A percentile compares a stretch with the other conserved stretches of the same genome.
Conservation (phyloP, 2,888 invertebrate genomes). For the Argynnis bischoffii region DNA sequence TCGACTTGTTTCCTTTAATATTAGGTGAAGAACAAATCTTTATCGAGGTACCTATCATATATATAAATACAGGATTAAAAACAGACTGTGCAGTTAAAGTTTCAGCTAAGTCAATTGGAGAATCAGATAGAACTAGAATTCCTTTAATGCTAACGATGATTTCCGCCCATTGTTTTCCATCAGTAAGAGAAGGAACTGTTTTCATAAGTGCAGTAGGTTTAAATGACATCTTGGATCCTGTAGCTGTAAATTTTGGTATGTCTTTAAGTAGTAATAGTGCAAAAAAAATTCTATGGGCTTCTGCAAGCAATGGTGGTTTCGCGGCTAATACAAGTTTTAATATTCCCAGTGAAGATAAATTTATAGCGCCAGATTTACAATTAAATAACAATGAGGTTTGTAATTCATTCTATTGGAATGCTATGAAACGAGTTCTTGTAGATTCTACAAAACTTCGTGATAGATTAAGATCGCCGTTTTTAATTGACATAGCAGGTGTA, state of each 20-base stretch:
- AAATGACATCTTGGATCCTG: conserved; percentile 50
- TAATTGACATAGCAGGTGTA: conserved; percentile 71
- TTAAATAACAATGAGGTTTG: conserved; percentile 47
- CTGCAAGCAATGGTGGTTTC: conserved; percentile 55
- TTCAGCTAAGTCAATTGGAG: conserved; percentile 46
- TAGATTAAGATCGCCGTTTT: conserved; percentile 55
- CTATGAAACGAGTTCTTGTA: conserved; percentile 67
- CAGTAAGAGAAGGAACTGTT: conserved; percentile 61
- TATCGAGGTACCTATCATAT: conserved; percentile 50
- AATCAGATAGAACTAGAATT: conserved; percentile 44
- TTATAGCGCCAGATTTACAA: conserved; percentile 56
- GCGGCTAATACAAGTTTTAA: conserved; percentile 56
- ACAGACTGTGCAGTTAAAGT: conserved; percentile 54
- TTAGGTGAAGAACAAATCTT: conserved; percentile 61
- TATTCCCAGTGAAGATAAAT: conserved; percentile 59
- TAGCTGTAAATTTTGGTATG: conserved; percentile 59
- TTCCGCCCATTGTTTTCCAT: conserved; percentile 68
- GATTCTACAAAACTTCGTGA: conserved; percentile 51
- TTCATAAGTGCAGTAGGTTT: conserved; percentile 64
- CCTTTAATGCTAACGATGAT: conserved; percentile 65
- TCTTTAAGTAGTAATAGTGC: conserved; percentile 56
- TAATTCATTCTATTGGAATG: conserved; percentile 66
- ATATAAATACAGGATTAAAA: conserved; percentile 51
- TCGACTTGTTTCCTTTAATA: conserved; percentile 67
- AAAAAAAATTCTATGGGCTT: conserved; percentile 62